phyloP scores from a whole-genome alignment of 2,113 vertebrate species.

The Pristiophorus japonicus region DNA sequence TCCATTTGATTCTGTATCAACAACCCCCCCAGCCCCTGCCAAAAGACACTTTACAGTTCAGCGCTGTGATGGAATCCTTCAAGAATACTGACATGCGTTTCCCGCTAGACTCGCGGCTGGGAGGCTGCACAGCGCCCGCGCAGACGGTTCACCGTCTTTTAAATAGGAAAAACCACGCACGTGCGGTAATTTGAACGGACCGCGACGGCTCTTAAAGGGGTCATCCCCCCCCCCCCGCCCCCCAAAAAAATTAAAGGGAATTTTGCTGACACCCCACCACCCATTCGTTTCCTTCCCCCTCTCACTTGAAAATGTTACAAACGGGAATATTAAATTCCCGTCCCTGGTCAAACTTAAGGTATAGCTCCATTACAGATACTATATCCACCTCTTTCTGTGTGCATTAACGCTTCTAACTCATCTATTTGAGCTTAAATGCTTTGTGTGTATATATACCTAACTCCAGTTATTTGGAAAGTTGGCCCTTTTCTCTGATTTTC shows the following conservation, averaged over 20 bases:
- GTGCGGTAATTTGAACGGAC: too few species aligned
- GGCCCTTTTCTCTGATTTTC: neutral
- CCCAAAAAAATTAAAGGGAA: too few species aligned
- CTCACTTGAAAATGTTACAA: neutral
- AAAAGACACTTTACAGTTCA: neutral
- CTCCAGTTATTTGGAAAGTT: neutral
- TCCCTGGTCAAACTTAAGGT: neutral
- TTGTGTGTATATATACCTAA: neutral
- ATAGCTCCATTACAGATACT: neutral
- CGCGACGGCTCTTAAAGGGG: too few species aligned
- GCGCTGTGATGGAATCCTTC: neutral
- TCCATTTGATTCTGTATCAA: neutral
- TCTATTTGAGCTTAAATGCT: neutral
- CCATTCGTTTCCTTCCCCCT: neutral
- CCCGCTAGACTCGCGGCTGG: too few species aligned
- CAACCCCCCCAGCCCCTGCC: too few species aligned
- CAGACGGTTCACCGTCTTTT: too few species aligned
- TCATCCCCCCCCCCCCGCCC: too few species aligned
- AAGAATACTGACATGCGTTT: neutral
- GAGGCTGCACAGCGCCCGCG: too few species aligned
- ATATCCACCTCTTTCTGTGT: neutral
- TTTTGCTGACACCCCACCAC: neutral
- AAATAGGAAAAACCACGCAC: too few species aligned
- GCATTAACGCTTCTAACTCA: neutral
- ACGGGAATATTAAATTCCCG: neutral